Evolutionary conservation across 2,113 vertebrate species (phyloP).

Genomic region (Phocoena phocoena): DNA sequence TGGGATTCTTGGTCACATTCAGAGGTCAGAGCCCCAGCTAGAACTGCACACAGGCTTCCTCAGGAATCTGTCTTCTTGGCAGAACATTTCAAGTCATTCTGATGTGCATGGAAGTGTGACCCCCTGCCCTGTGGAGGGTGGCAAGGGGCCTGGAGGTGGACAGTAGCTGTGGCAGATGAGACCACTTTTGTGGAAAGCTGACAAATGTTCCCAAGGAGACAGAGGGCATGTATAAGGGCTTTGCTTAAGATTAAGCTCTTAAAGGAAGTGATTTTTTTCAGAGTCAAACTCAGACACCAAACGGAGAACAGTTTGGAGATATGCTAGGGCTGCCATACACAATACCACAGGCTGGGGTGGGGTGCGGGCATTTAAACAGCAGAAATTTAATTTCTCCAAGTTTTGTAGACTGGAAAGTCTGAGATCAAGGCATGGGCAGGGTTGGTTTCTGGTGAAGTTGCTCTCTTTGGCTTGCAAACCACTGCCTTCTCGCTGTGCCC

Average conservation of each 20-base stretch:
- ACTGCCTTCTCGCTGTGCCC: background rate
- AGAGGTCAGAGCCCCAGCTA: background rate
- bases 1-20: background rate
- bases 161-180: background rate
- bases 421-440: background rate
- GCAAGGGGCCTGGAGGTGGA: background rate
- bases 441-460: background rate
- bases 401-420: background rate
- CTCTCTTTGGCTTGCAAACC: background rate
- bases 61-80: background rate
- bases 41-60: too few species aligned
- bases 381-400: background rate
- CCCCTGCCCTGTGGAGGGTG: fast-evolving
- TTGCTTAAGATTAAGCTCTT: background rate
- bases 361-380: too few species aligned
- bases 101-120: too few species aligned
- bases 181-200: background rate
- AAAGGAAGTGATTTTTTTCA: background rate
- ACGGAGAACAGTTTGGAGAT: background rate
- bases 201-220: background rate
- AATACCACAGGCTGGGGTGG: too few species aligned
- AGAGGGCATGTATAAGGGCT: background rate
- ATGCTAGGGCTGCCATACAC: fast-evolving
- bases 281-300: background rate
- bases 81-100: background rate